A percentile compares a stretch with the other conserved stretches of the same genome.
Conservation (phyloP, 2,113 vertebrate genomes). For the Crotalus tigris region DNA sequence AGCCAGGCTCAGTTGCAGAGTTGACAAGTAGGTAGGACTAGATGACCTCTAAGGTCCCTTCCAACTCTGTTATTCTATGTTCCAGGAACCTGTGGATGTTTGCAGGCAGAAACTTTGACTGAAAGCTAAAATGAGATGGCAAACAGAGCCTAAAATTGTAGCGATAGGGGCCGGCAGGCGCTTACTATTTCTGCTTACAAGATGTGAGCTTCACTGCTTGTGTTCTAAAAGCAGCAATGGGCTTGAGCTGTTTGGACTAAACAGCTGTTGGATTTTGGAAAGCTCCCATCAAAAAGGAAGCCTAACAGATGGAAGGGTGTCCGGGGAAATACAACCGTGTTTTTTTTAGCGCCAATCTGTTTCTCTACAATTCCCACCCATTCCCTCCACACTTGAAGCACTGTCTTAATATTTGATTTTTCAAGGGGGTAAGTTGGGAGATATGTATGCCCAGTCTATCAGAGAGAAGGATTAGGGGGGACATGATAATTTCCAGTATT, state of each 20-base stretch:
- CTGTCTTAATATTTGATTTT: not conserved
- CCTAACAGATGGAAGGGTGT: not conserved
- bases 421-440: not conserved
- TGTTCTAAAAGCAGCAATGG: not conserved
- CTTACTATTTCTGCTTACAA: not conserved
- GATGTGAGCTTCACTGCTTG: not conserved
- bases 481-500: not conserved
- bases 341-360: not conserved
- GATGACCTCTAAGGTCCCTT: not conserved
- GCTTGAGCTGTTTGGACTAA: not conserved
- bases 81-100: not conserved
- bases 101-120: not conserved
- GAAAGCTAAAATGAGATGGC: not conserved
- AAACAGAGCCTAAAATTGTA: not conserved
- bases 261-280: not conserved
- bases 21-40: not conserved
- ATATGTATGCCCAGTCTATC: too few relatives aligned
- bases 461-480: not conserved
- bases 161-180: not conserved
- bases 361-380: not conserved
- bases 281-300: not conserved
- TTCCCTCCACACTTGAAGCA: not conserved
- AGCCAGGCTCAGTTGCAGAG: too few relatives aligned
- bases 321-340: not conserved
- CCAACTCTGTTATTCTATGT: not conserved